These are phyloP conservation scores for Colossoma macropomum DNA, from an alignment of 2,113 vertebrate species.

Conservation along the genomic window DNA sequence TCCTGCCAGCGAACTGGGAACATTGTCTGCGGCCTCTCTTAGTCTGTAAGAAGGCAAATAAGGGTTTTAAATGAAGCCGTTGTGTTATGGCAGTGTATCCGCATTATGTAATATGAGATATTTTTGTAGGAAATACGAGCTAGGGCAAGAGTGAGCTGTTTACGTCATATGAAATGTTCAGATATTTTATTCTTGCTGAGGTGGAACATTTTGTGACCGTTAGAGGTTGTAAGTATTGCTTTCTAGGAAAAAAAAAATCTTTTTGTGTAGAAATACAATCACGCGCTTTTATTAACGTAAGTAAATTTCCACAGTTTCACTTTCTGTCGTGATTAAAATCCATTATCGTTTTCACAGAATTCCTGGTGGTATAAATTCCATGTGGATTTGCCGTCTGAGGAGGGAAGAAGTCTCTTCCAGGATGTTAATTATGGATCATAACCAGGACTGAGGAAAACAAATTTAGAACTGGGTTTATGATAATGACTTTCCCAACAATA, in stretches of 20 bases:
- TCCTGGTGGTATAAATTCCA: slow-evolving; percentile 26
- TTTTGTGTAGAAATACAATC: not conserved
- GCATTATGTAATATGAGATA: not conserved
- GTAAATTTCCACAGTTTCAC: not conserved
- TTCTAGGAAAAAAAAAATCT: too few relatives aligned
- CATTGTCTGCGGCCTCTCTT: not conserved
- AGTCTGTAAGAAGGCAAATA: not conserved
- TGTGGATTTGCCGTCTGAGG: slow-evolving; percentile 36
- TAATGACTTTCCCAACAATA: slow-evolving; percentile 69
- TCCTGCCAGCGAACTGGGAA: not conserved
- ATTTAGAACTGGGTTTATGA: slow-evolving; percentile 71
- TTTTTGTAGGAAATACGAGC: not conserved
- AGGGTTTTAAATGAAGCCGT: slow-evolving; percentile 16
- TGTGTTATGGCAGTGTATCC: not conserved
- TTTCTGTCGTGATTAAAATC: slow-evolving; percentile 9
- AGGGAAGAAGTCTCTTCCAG: slow-evolving; percentile 65
- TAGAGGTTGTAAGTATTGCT: too few relatives aligned
- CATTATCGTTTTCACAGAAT: not conserved
- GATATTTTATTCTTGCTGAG: too few relatives aligned
- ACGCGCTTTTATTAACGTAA: not conserved
- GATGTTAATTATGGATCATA: slow-evolving; percentile 75
- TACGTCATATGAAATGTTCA: not conserved
- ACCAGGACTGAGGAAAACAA: slow-evolving; percentile 60
- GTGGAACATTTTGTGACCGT: too few relatives aligned
- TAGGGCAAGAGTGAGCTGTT: not conserved